These are phyloP conservation scores for Mionectes macconnelli DNA, from an alignment of 2,113 vertebrate genomes.

Conservation along the genomic window DNA sequence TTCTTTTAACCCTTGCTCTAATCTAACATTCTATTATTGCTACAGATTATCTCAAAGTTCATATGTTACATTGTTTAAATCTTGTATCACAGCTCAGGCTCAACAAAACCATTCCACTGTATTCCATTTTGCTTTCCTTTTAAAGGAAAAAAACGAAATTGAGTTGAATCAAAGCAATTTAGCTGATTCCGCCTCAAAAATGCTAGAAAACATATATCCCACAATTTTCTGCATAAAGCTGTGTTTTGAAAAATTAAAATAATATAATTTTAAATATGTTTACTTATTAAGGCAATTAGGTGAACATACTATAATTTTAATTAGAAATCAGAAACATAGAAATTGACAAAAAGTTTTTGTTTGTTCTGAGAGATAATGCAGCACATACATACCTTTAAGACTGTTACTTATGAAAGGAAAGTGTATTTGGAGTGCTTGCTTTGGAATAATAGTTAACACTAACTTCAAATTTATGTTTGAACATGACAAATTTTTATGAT, in stretches of 20 bases:
- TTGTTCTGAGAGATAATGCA: not conserved
- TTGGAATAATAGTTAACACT: not conserved
- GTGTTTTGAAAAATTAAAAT: not conserved
- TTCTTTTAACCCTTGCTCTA: slow-evolving; percentile 2
- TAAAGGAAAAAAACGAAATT: not conserved
- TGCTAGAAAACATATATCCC: not conserved
- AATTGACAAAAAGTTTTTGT: not conserved
- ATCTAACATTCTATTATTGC: slow-evolving; percentile 1
- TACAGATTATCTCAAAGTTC: not conserved
- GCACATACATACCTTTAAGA: not conserved
- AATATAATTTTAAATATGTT: not conserved
- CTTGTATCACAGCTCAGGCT: not conserved
- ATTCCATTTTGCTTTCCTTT: not conserved
- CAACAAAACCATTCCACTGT: not conserved
- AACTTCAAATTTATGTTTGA: not conserved
- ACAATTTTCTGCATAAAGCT: not conserved
- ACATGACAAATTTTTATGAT: not conserved
- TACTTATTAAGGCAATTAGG: not conserved
- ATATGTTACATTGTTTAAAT: not conserved
- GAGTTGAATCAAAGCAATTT: not conserved
- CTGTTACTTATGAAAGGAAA: not conserved
- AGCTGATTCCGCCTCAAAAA: not conserved
- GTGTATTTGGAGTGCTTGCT: not conserved
- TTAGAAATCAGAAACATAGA: not conserved
- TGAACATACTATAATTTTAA: not conserved